A percentile compares a stretch with the other conserved stretches of the same genome.
These are phyloP conservation scores for Dysmachus trigonus DNA, from an alignment of 2,888 invertebrate genomes.

Conservation along the genomic window DNA sequence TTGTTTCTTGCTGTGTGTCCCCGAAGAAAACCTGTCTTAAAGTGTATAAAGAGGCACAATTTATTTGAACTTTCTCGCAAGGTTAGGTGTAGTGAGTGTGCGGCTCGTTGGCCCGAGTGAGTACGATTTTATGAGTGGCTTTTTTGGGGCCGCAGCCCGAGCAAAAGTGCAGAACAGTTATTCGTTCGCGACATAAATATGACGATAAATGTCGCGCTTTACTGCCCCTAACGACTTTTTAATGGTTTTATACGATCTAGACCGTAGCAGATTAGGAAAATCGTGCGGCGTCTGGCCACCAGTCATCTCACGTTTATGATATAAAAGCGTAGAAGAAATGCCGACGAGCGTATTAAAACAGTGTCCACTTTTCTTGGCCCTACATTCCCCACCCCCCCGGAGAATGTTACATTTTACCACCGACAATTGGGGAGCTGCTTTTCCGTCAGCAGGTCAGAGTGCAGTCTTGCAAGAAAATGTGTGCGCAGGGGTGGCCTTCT, in stretches of 20 bases:
- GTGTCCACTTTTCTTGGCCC: background rate
- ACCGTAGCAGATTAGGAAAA: background rate
- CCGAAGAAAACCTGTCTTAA: background rate
- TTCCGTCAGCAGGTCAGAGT: background rate
- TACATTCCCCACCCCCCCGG: background rate
- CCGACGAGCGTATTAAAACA: background rate
- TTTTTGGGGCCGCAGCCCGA: conserved; percentile 1
- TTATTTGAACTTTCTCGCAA: background rate
- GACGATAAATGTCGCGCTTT: conserved; percentile 30
- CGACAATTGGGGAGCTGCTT: background rate
- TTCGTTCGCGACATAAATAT: conserved; percentile 5
- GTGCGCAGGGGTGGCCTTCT: background rate
- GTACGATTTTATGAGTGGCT: background rate
- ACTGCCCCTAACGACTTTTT: conserved; percentile 20
- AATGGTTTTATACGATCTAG: conserved; percentile 12
- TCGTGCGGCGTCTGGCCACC: background rate
- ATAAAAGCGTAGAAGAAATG: background rate
- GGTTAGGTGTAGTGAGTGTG: background rate
- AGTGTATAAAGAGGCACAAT: background rate
- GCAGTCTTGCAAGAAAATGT: background rate
- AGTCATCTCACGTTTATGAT: conserved; percentile 3
- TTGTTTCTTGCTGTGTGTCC: too few relatives aligned
- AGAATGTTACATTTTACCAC: background rate
- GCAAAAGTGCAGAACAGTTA: background rate
- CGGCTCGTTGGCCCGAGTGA: background rate